phyloP scores from a whole-genome alignment of 53 echinoderm and acorn worm species.

The Echinometra lucunter region DNA sequence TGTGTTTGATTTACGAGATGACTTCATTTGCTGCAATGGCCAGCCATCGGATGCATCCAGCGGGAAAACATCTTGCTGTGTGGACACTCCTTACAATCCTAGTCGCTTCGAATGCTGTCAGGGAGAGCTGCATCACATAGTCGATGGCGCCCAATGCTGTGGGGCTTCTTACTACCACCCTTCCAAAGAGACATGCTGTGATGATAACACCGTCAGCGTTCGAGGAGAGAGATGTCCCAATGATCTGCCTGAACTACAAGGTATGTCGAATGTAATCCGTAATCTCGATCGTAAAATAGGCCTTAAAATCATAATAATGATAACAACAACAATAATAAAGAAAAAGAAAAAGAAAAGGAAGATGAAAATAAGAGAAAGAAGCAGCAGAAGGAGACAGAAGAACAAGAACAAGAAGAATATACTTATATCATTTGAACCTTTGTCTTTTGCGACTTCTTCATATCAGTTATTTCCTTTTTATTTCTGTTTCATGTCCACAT shows the following conservation, averaged over 20 bases:
- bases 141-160: slow-evolving; percentile 78
- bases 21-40: slow-evolving; percentile 53
- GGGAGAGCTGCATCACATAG: slow-evolving; percentile 48
- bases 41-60: neutral
- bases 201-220: neutral
- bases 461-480: neutral
- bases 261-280: neutral
- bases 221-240: slow-evolving; percentile 47
- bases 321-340: too few relatives aligned
- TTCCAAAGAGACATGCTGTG: slow-evolving; percentile 79
- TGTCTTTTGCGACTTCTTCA: neutral
- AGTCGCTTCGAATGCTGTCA: slow-evolving; percentile 75
- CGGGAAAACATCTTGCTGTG: slow-evolving; percentile 76
- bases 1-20: neutral
- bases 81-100: slow-evolving; percentile 71
- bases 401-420: too few relatives aligned
- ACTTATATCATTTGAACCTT: neutral
- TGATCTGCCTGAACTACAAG: neutral
- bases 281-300: neutral
- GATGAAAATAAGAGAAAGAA: too few relatives aligned
- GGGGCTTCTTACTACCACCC: slow-evolving; percentile 76
- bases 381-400: too few relatives aligned
- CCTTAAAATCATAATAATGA: too few relatives aligned
- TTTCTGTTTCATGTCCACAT: neutral
- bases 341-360: too few relatives aligned